Base-by-base conservation (phyloP, 2,797 vertebrate species). In the Sparidentex hasta region DNA sequence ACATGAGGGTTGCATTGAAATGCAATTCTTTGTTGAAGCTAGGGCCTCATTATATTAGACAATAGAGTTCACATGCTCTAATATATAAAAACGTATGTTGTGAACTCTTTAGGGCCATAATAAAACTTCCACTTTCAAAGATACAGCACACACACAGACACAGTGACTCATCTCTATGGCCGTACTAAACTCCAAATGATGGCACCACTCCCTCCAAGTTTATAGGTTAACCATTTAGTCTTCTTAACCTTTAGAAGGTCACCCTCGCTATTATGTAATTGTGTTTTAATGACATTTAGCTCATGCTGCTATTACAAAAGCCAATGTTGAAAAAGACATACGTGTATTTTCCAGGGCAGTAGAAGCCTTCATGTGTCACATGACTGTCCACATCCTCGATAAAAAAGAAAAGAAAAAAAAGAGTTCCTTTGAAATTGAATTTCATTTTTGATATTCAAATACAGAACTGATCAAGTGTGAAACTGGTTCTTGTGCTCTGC, bases 221-320 rank as follows among this genome's bases (percentile, higher is more conserved):
- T 57, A 38, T 9, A 33, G 33, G 13, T 46, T 29, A 38, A 33
- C 46, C 8, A 48, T 48, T 75, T 23, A 33, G 61, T 6, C 20
- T 16, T 7, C 7, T 54, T 69, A 16, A 23, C 20, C 16, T 78
- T 73, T 50, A 73, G 57, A 67, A 57, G 41, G 47, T 59, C 46
- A 50, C 8, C 44, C 4, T 23, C 9, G 11, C 11, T 18, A 8
- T 25, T n/a, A 6, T 38, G 3, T 41, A 41, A 29, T 41, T 20
- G 52, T 0, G 9, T 25, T 33, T 33, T 33, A 33, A 7, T 47
- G 17, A 25, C n/a, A n/a, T 69, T 27, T 27, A 27, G 25, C 55
- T 20, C n/a, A 58, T 58, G 46, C 27, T 7, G 33, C 33, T 33
- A 50, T 43, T 20, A 17, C 23, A n/a, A 66, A 20, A 62, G 21